Conservation (phyloP, 92 coral and sea anemone genomes). For the Palythoa caribaeorum region DNA sequence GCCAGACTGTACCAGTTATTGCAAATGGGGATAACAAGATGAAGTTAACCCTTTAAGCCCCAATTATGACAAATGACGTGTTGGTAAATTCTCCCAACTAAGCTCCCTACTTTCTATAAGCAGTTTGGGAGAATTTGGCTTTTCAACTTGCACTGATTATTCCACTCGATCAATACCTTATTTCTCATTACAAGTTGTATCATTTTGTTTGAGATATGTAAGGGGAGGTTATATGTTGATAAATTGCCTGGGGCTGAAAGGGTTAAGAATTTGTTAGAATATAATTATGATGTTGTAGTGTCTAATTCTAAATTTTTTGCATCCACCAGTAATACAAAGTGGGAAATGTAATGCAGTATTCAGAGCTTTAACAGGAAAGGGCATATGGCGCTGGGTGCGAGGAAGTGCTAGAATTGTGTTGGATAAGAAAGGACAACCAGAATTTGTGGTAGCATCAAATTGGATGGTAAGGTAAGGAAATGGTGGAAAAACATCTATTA, state of each 20-base stretch:
- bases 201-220: no score
- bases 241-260: no score
- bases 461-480: constrained; percentile 64
- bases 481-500: not conserved
- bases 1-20: no score
- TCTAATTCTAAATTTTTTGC: not conserved
- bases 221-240: no score
- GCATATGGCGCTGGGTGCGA: constrained; percentile 81
- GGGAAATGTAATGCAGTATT: constrained; percentile 65
- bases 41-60: no score
- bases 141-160: no score
- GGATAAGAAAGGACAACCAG: constrained; percentile 65
- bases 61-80: no score
- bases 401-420: constrained; percentile 72
- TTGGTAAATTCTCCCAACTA: not conserved
- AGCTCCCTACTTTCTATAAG: no score
- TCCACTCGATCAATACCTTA: no score
- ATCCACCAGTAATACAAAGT: constrained; percentile 41
- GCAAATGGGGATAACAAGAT: no score
- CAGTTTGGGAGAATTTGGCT: no score
- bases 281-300: not conserved
- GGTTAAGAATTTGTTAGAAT: not conserved
- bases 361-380: constrained; percentile 73
- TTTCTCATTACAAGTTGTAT: no score
- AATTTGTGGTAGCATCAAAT: constrained; percentile 57